phyloP scores from a whole-genome alignment of 2,888 invertebrate species.

The Copidosoma aretas region DNA sequence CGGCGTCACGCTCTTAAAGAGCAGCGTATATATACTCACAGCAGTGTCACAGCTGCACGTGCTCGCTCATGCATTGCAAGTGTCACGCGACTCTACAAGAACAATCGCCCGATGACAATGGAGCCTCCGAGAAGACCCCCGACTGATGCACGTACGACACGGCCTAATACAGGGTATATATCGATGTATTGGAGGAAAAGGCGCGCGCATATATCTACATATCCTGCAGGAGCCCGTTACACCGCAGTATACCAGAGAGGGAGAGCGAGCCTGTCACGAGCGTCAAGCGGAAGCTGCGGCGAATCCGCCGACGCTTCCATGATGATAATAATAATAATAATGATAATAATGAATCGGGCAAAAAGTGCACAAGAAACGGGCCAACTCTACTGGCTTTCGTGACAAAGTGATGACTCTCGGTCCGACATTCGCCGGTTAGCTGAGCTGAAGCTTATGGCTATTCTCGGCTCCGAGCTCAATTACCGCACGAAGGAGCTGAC shows the following conservation, averaged over 20 bases:
- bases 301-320: neutral
- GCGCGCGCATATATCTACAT: neutral
- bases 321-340: conserved; percentile 9
- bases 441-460: neutral
- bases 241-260: neutral
- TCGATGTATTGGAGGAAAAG: neutral
- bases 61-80: conserved; percentile 13
- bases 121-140: too few species aligned
- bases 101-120: conserved; percentile 31
- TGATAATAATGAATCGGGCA: too few species aligned
- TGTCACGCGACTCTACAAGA: conserved; percentile 27
- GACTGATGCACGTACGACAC: too few species aligned
- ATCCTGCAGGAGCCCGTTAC: neutral
- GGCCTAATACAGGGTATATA: neutral
- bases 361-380: neutral
- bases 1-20: neutral
- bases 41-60: neutral
- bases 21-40: too few species aligned
- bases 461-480: conserved; percentile 13
- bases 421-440: too few species aligned
- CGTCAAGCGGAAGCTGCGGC: conserved; percentile 23
- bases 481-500: conserved; percentile 18
- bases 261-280: conserved; percentile 5
- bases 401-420: conserved; percentile 24
- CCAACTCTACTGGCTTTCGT: conserved; percentile 17